These are phyloP conservation scores for Henicopernis longicauda DNA, from an alignment of 2,113 vertebrate genomes.

Conservation along the genomic window DNA sequence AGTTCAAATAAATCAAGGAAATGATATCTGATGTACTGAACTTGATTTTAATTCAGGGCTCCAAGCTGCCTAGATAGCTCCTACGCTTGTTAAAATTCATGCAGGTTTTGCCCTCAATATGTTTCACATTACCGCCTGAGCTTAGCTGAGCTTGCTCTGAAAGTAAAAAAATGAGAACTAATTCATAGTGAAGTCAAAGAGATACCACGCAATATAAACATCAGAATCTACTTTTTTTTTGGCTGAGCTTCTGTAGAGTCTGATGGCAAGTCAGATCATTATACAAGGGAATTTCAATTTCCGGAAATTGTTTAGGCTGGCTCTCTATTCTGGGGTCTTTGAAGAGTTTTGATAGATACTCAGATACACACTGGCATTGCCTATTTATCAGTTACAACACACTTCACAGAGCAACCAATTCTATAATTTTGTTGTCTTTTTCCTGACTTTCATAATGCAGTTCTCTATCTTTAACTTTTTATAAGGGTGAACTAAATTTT, in stretches of 20 bases:
- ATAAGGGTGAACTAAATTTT: neutral
- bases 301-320: neutral
- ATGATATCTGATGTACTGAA: neutral
- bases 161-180: neutral
- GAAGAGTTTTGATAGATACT: neutral
- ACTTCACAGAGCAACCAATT: neutral
- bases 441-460: neutral
- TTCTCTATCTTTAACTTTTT: neutral
- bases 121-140: neutral
- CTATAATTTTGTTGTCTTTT: neutral
- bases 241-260: neutral
- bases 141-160: neutral
- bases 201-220: neutral
- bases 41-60: neutral
- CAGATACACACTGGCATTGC: neutral
- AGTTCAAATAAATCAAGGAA: neutral
- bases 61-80: neutral
- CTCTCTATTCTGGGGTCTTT: neutral
- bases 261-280: conserved; percentile 4
- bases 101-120: neutral
- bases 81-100: neutral
- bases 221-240: neutral
- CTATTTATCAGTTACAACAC: neutral
- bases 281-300: conserved; percentile 22
- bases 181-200: conserved; percentile 14